Evolutionary conservation across 92 coral and sea anemone genomes (phyloP).

Genomic region (Umimayanthus kanabou): DNA sequence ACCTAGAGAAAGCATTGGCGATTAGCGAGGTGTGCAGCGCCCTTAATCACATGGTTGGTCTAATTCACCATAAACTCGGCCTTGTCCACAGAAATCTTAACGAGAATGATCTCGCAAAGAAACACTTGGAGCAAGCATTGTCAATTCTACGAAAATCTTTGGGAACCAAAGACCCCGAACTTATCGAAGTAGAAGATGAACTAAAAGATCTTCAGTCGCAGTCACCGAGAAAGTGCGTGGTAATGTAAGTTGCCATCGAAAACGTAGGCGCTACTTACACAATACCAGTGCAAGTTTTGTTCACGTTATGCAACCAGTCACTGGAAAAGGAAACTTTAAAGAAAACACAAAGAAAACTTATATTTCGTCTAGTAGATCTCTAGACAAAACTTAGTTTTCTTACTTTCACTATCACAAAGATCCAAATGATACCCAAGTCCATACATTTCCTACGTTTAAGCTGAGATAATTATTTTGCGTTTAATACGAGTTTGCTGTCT

Average conservation of each 20-base stretch:
- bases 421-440: too few relatives aligned
- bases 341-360: too few relatives aligned
- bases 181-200: constrained; percentile 17
- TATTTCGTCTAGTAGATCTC: too few relatives aligned
- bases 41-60: constrained; percentile 13
- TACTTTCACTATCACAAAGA: too few relatives aligned
- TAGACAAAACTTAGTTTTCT: too few relatives aligned
- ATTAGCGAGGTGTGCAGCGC: constrained; percentile 5
- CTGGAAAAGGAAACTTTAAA: background rate
- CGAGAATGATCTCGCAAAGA: constrained; percentile 18
- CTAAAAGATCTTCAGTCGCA: constrained; percentile 11
- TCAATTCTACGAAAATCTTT: background rate
- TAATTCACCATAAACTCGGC: constrained; percentile 38
- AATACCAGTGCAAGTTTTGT: background rate
- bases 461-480: too few relatives aligned
- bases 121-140: constrained; percentile 23
- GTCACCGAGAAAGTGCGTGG: constrained; percentile 19
- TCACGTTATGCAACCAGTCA: background rate
- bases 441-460: too few relatives aligned
- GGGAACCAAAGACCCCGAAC: constrained; percentile 9
- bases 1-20: constrained; percentile 4
- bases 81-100: constrained; percentile 6
- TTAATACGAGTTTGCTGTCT: too few relatives aligned
- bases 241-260: background rate
- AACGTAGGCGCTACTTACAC: background rate